Conservation (phyloP, 2,888 invertebrate species). For the Boloria selene region DNA sequence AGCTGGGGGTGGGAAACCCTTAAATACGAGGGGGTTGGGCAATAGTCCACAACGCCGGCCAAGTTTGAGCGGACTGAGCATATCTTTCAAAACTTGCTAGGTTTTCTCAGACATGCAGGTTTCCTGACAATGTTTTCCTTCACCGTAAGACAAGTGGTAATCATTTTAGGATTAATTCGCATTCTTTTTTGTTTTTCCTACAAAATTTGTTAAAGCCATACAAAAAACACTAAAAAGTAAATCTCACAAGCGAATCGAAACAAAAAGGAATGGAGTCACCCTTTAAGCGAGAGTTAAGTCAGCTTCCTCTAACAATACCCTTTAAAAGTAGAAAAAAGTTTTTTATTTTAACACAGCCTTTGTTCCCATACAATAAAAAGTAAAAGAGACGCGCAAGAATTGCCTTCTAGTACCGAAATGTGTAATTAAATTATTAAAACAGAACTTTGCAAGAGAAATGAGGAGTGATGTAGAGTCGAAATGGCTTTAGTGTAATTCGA, state of each 20-base stretch:
- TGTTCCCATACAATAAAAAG: conserved; percentile 18
- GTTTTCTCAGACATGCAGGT: too few species aligned
- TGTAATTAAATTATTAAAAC: conserved; percentile 19
- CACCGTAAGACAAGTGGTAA: too few species aligned
- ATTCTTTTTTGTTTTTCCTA: too few species aligned
- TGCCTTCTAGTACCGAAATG: conserved; percentile 18
- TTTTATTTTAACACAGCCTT: conserved; percentile 18
- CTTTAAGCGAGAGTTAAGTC: conserved; percentile 17
- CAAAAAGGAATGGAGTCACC: conserved; percentile 15
- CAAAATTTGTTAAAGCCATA: not conserved
- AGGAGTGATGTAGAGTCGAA: not conserved
- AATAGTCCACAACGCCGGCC: too few species aligned
- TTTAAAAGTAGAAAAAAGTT: conserved; percentile 18
- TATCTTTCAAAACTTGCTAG: too few species aligned
- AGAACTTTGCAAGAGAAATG: not conserved
- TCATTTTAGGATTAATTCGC: too few species aligned
- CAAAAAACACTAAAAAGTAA: not conserved
- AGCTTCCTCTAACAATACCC: conserved; percentile 18
- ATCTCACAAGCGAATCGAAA: conserved; percentile 12
- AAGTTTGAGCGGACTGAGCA: too few species aligned
- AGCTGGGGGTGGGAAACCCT: too few species aligned
- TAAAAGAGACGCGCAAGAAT: conserved; percentile 17
- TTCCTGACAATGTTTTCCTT: too few species aligned
- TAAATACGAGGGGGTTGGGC: too few species aligned
- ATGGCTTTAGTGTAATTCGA: not conserved